Percentiles rank a stretch among this genome's conserved stretches.
Evolutionary conservation across 2,888 invertebrate species (phyloP).

Genomic region (Pheosia gnoma): DNA sequence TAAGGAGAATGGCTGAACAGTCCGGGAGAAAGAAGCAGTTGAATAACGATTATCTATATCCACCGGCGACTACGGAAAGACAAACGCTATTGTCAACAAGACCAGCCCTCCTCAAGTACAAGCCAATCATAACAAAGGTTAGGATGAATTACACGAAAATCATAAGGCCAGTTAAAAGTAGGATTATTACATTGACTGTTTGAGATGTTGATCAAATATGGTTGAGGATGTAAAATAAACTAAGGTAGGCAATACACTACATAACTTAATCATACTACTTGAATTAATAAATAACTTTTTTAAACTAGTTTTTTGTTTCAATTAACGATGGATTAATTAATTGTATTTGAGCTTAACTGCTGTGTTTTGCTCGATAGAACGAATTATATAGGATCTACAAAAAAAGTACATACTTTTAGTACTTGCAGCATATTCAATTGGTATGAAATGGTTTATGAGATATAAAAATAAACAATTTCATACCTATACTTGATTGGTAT

Average conservation of each 20-base stretch:
- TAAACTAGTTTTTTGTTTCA: neutral
- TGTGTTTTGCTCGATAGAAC: too few relatives aligned
- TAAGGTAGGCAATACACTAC: neutral
- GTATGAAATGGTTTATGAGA: too few relatives aligned
- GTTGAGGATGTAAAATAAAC: neutral
- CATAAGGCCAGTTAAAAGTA: slow-evolving; percentile 62
- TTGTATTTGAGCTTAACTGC: too few relatives aligned
- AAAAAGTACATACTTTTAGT: too few relatives aligned
- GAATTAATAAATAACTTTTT: neutral
- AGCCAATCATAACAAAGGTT: slow-evolving; percentile 57
- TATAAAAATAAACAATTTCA: too few relatives aligned
- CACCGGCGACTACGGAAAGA: slow-evolving; percentile 44
- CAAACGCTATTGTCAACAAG: slow-evolving; percentile 46
- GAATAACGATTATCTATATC: slow-evolving; percentile 36
- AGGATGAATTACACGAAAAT: slow-evolving; percentile 62
- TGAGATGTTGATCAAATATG: neutral
- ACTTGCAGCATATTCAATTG: too few relatives aligned
- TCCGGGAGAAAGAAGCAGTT: slow-evolving; percentile 35
- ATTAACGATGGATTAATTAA: too few relatives aligned
- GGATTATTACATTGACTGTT: slow-evolving; percentile 53
- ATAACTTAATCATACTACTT: neutral
- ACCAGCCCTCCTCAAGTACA: slow-evolving; percentile 58
- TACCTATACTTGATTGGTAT: too few relatives aligned
- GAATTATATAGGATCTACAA: too few relatives aligned
- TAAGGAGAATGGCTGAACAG: slow-evolving; percentile 62